Conservation (phyloP, 2,888 invertebrate species). For the Epinotia brunnichana region DNA sequence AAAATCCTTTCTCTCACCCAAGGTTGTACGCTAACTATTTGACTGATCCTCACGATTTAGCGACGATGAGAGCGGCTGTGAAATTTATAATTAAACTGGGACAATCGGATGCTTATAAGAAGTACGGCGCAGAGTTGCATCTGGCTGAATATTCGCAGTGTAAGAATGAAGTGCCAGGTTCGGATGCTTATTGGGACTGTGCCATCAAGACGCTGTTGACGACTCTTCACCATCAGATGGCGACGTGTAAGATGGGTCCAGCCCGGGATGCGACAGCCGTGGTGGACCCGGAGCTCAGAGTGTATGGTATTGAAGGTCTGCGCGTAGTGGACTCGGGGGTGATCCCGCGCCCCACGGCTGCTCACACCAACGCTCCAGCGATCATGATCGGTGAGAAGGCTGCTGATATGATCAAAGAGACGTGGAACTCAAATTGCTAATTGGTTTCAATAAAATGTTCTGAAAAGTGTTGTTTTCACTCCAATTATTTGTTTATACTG, state of each 20-base stretch:
- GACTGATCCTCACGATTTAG: constrained; percentile 85
- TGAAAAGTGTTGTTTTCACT: neutral
- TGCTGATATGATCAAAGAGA: constrained; percentile 86
- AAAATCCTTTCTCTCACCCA: constrained; percentile 90
- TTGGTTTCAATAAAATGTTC: neutral
- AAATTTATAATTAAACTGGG: constrained; percentile 85
- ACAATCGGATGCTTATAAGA: constrained; percentile 84
- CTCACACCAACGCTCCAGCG: constrained; percentile 86
- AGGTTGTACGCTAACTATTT: constrained; percentile 92
- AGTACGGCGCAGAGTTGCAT: constrained; percentile 80
- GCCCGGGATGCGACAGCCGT: constrained; percentile 84
- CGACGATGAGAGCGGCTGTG: constrained; percentile 84
- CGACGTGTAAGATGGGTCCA: constrained; percentile 89
- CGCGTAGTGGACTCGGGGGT: constrained; percentile 89
- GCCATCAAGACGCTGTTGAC: constrained; percentile 84
- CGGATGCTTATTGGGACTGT: constrained; percentile 89
- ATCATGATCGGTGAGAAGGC: constrained; percentile 90
- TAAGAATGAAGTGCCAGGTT: constrained; percentile 71
- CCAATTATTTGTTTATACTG: too few species aligned
- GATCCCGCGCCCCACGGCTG: constrained; percentile 85
- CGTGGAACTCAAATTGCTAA: constrained; percentile 63
- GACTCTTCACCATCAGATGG: constrained; percentile 84
- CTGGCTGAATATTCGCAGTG: constrained; percentile 83
- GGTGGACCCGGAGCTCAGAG: constrained; percentile 85
- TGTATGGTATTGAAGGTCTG: constrained; percentile 85